phyloP scores from a whole-genome alignment of 1,140 invertebrate genomes.

The Listronotus oregonensis region DNA sequence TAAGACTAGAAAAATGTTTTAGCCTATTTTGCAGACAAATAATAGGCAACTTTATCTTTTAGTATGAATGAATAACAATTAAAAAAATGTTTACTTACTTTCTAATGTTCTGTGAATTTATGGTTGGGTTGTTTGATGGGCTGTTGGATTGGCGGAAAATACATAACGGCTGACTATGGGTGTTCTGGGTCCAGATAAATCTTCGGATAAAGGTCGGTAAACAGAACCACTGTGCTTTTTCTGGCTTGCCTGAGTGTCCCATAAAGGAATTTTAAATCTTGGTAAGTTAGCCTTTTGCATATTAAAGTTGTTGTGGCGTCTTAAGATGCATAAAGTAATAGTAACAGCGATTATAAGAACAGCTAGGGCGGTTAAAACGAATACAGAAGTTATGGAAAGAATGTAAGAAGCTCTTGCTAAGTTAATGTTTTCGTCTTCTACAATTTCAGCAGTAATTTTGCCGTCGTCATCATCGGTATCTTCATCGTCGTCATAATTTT shows the following conservation, averaged over 20 bases:
- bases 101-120: conserved; percentile 17
- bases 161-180: conserved; percentile 45
- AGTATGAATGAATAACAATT: too few relatives aligned
- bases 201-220: conserved; percentile 52
- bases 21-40: too few relatives aligned
- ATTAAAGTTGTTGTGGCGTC: conserved; percentile 41
- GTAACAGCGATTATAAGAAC: conserved; percentile 51
- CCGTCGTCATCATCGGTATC: conserved; percentile 48
- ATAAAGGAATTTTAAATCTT: conserved; percentile 48
- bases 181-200: conserved; percentile 43
- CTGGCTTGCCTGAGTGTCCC: conserved; percentile 38
- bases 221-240: conserved; percentile 54
- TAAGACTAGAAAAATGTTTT: too few relatives aligned
- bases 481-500: conserved; percentile 49
- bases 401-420: conserved; percentile 43
- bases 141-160: conserved; percentile 38
- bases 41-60: too few relatives aligned
- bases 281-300: conserved; percentile 48
- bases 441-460: conserved; percentile 16
- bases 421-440: conserved; percentile 30
- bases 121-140: conserved; percentile 24
- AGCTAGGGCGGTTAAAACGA: conserved; percentile 57
- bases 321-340: conserved; percentile 45
- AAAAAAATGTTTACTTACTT: conserved; percentile 14
- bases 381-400: conserved; percentile 56